Base-by-base conservation (phyloP, 2,888 invertebrate genomes). In the Nineta flava region DNA sequence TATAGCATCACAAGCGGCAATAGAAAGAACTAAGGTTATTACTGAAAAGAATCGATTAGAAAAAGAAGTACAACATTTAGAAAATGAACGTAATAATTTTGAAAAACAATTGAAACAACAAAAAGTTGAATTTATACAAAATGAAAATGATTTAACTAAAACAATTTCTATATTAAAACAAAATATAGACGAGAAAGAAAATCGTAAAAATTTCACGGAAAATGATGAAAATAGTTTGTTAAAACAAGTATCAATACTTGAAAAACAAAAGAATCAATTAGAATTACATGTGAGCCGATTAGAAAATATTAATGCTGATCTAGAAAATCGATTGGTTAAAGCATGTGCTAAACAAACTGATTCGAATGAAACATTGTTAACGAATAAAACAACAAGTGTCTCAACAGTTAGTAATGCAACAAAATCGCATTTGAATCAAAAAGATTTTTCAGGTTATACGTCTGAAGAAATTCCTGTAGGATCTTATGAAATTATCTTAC, bases 11-110 rank as follows among this genome's bases (percentile, higher is more conserved):
- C 81, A 83, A 60, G 77, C 79, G 1, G 75, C 83, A 1, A 67
- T 84, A 35, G 86, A 87, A 57, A 76, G 85, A 57, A 81, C 83
- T 0, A 79, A 82, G 55, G 72, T 83, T 2, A 75, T 78, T 49
- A 83, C 83, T 55, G 85, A 86, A 44, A 79, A 81, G 55, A 60
- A 81, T 21, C 71, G 73, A 17, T 62, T 83, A 31, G 84, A 87
- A 62, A 72, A 76, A 56, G 76, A 81, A 58, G 58, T 79, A 10
- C 72, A 75, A 55, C 75, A 75, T 53, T 65, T 74, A 9, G 71
- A 73, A 38, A n/a, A 38, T 13, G 38, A 38, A 38, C 38, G 38
- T 13, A 38, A 38, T 38, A 2, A 38, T 13, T 15, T 38, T 13
- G 38, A 38, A 38, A 38, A 67, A 10, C 65, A 65, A 50, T 57